Base-by-base conservation (phyloP, 1,140 invertebrate genomes). In the Drosophila malerkotliana region DNA sequence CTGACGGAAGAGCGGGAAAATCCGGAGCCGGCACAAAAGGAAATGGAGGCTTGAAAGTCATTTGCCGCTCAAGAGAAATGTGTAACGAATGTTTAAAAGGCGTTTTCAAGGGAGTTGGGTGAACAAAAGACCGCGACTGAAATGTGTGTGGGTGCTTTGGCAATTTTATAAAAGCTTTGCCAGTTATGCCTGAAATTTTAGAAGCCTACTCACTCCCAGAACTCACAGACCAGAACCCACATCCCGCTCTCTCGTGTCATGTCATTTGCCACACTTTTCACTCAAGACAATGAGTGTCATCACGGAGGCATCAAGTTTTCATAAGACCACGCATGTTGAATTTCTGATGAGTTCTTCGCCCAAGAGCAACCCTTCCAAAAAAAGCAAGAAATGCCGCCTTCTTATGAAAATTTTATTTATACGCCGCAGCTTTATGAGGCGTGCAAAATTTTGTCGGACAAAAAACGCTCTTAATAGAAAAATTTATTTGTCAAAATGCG, bases 271-370 rank as follows among this genome's bases (percentile, higher is more conserved):
- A 68, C 64, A 55, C 67, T 77, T 69, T 72, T 78, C 71, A 79
- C 57, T 82, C 82, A 87, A 88, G 85, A 87, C 82, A 87, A 87
- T 87, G 83, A 88, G 80, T 88, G 83, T 87, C 82, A 87, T 87
- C 82, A 88, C 58, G 58, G 32, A 61, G 63, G 75, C 83, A 87
- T 79, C 75, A 81, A 87, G 82, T 87, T 87, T 88, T 88, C 71
- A 82, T 88, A 88, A 88, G 75, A 88, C 82, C 66, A 87, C 83
- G 83, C 79, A 82, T 52, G 61, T 41, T 82, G 82, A 87, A 88
- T 87, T 72, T 66, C 53, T 88, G 82, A 88, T 87, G 83, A 87
- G 82, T 78, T 74, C 53, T 69, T 39, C 18, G 21, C 8, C 30
- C 15, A 12, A 4, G 39, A 21, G 44, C 72, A 76, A 76, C 72